Evolutionary conservation across 2,113 vertebrate species (phyloP).

Genomic region (Anhinga rufa): DNA sequence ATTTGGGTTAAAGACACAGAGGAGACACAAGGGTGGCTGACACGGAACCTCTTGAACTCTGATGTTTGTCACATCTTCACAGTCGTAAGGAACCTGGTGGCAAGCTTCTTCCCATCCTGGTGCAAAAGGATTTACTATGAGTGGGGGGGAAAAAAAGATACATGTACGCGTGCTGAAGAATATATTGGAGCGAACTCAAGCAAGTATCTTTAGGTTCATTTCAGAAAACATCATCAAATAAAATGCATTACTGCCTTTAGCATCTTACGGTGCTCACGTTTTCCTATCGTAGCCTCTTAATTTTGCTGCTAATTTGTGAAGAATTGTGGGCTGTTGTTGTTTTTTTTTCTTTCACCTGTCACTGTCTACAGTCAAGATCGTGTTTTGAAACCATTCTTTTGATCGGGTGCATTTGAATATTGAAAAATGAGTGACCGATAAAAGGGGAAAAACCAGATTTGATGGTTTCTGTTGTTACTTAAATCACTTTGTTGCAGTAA

Average conservation of each 20-base stretch:
- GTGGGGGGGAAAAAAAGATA: background rate
- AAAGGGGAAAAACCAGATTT: rapidly evolving
- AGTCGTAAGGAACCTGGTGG: background rate
- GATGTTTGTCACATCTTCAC: constrained; percentile 59
- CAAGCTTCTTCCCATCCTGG: constrained; percentile 64
- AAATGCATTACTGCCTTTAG: background rate
- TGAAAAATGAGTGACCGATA: background rate
- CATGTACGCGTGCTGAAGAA: background rate
- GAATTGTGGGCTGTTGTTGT: background rate
- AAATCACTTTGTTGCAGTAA: background rate
- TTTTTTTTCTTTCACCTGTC: background rate
- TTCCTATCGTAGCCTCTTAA: rapidly evolving
- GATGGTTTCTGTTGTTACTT: background rate
- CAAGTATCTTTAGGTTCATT: background rate
- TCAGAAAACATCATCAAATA: background rate
- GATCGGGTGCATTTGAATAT: too few relatives aligned
- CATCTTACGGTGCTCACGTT: background rate
- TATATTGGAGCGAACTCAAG: background rate
- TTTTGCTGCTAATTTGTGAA: background rate
- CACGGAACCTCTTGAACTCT: constrained; percentile 65
- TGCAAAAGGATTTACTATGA: constrained; percentile 68
- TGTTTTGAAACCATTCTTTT: background rate
- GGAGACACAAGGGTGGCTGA: background rate
- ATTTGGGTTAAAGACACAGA: background rate
- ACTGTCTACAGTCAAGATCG: background rate